Conservation (phyloP, 2,888 invertebrate species). For the Nephrotoma guestfalica region DNA sequence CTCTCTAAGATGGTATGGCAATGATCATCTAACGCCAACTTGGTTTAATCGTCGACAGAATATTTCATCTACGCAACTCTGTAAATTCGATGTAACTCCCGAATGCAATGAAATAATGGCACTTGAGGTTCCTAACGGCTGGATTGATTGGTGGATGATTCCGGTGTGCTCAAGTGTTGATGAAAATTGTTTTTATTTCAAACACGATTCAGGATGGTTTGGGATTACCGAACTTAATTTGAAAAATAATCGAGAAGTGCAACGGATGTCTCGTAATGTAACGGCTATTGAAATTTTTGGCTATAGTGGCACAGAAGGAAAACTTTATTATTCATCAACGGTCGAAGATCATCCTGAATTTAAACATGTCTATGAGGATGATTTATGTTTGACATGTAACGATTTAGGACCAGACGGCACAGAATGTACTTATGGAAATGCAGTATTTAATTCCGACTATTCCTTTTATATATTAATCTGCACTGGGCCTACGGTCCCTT, state of each 20-base stretch:
- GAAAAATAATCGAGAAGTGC: neutral
- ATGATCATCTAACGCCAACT: conserved; percentile 48
- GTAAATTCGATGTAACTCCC: conserved; percentile 11
- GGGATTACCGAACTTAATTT: neutral
- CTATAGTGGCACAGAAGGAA: neutral
- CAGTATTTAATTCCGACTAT: conserved; percentile 42
- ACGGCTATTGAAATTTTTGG: neutral
- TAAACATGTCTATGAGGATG: conserved; percentile 45
- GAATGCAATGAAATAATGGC: conserved; percentile 18
- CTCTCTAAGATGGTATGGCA: conserved; percentile 58
- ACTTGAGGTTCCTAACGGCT: conserved; percentile 43
- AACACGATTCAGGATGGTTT: neutral
- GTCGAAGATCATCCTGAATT: conserved; percentile 47
- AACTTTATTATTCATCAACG: conserved; percentile 42
- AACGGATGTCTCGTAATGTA: neutral
- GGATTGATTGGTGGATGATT: conserved; percentile 37
- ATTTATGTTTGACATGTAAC: conserved; percentile 55
- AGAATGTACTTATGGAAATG: conserved; percentile 41
- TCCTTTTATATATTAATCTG: conserved; percentile 55
- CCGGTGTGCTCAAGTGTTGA: neutral
- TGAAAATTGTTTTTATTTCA: neutral
- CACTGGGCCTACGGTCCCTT: conserved; percentile 44
- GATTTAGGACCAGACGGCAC: conserved; percentile 40
- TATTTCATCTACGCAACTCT: conserved; percentile 25
- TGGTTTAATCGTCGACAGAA: conserved; percentile 84